Evolutionary conservation across 1,140 invertebrate genomes (phyloP), one percentile per base, ranked within the genome.

Genomic region (Drosophila virilis): DNA sequence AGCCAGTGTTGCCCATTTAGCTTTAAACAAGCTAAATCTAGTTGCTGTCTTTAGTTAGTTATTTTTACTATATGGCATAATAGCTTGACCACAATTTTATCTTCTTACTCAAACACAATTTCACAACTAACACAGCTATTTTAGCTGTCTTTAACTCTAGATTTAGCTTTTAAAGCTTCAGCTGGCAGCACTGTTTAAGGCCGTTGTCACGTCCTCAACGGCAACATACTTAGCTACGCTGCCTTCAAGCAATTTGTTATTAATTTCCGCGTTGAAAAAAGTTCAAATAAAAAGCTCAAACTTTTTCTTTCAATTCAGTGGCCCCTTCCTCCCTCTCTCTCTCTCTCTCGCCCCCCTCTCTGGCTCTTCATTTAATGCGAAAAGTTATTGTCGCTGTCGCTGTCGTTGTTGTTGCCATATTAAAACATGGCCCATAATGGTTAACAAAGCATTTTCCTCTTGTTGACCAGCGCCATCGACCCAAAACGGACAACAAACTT

Each of bases 201-300:
- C 65, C 1, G 51, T 28, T 59, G 59, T 54, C 55, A 57, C 65
- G 48, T 58, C 58, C 51, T n/a, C n/a, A n/a, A n/a, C n/a, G n/a
- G n/a, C n/a, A n/a, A n/a, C n/a, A 8, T 9, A 73, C 59, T 52
- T 61, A 17, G 51, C 68, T 78, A 82, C 64, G 83, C 57, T 88
- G 82, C 77, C 80, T 88, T 88, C 74, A 80, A 89, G 84, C 84
- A 89, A 88, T 88, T 88, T 89, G 84, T 89, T 88, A 89, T 88
- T 88, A 84, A 88, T 89, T 89, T 89, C 84, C 84, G 80, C 65
- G 84, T 78, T 89, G 74, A 60, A 68, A 59, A 60, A 89, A 89
- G 77, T 89, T 83, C 50, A 86, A 73, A 69, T 59, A 65, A 52
- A 28, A 12, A 45, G 67, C 58, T 8, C 28, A 52, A 52, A 69